Percentiles rank a stretch among this genome's conserved stretches.
Evolutionary conservation across 2,113 vertebrate genomes (phyloP).

Genomic region (Oncorhynchus masou): DNA sequence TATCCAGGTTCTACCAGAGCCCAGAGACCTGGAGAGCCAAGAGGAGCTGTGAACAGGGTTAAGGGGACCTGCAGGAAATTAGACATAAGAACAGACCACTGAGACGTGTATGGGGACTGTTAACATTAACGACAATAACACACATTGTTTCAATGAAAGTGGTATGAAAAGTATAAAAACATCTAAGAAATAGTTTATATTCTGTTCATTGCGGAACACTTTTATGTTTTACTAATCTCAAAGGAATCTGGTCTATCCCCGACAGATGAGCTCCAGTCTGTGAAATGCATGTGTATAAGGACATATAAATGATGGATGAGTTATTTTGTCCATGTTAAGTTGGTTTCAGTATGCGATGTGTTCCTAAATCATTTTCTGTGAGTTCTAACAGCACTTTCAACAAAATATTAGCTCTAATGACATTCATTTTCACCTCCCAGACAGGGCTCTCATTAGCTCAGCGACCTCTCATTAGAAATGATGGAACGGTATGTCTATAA

Average conservation of each 20-base stretch:
- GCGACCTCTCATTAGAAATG: neutral
- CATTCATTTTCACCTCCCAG: no score
- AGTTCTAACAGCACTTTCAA: neutral
- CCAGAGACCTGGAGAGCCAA: conserved; percentile 33
- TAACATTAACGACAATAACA: neutral
- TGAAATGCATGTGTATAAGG: neutral
- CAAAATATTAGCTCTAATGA: no score
- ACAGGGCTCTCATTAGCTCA: neutral
- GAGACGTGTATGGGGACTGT: neutral
- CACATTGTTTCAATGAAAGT: neutral
- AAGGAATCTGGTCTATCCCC: neutral
- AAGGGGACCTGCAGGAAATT: neutral
- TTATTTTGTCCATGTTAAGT: neutral
- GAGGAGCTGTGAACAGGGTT: conserved; percentile 34
- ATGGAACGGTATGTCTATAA: neutral
- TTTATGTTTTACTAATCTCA: neutral
- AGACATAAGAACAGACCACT: neutral
- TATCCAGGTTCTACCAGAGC: conserved; percentile 62
- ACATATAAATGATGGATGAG: neutral
- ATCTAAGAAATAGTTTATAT: neutral
- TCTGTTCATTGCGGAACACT: neutral
- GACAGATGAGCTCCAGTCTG: neutral
- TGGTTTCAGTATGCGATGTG: neutral
- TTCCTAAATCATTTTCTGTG: neutral
- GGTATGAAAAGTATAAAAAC: neutral